phyloP scores from a whole-genome alignment of 2,888 invertebrate species.

The Autographa pulchrina region DNA sequence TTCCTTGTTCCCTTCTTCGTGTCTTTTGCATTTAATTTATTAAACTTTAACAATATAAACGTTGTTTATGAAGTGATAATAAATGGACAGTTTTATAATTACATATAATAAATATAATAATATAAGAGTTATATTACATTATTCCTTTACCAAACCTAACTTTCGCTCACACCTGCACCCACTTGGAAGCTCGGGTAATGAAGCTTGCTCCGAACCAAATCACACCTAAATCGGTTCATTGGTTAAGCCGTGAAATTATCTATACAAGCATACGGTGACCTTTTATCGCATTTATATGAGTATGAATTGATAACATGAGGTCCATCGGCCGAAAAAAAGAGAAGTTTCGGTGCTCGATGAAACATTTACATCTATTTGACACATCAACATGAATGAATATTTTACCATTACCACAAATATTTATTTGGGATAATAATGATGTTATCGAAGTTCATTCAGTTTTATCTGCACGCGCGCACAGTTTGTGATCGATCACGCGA shows the following conservation, averaged over 20 bases:
- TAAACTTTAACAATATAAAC: too few relatives aligned
- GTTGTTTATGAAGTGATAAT: too few relatives aligned
- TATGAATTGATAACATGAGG: background rate
- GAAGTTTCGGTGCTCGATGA: background rate
- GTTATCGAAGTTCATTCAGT: conserved; percentile 6
- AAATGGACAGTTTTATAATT: too few relatives aligned
- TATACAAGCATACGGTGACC: background rate
- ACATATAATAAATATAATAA: too few relatives aligned
- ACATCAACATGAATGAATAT: background rate
- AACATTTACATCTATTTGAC: background rate
- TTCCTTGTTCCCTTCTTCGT: too few relatives aligned
- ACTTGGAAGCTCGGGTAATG: background rate
- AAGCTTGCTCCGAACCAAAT: background rate
- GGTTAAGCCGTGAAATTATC: background rate
- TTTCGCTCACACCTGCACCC: too few relatives aligned
- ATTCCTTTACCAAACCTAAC: too few relatives aligned
- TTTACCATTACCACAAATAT: background rate
- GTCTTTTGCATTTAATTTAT: too few relatives aligned
- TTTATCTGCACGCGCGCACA: conserved; percentile 5
- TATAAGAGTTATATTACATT: too few relatives aligned
- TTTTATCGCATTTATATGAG: background rate
- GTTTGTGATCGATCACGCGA: conserved; percentile 9
- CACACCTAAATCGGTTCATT: background rate
- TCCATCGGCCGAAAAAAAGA: background rate
- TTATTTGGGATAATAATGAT: conserved; percentile 3